Evolutionary conservation across 2,888 invertebrate genomes (phyloP).

Genomic region (Unio delphinus): DNA sequence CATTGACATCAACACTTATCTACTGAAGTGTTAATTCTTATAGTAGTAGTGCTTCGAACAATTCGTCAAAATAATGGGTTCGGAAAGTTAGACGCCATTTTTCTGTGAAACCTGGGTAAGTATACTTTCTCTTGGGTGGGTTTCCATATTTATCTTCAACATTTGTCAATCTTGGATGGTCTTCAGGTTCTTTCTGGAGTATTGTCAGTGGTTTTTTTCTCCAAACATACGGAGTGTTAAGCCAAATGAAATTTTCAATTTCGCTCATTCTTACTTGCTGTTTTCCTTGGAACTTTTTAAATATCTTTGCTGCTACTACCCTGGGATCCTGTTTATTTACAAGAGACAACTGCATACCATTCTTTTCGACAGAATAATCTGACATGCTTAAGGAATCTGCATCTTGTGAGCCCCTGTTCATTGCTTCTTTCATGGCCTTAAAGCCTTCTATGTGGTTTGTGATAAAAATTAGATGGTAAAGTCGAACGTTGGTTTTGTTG

Average conservation of each 20-base stretch:
- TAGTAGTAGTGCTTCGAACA: no score
- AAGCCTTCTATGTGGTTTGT: conserved; percentile 6
- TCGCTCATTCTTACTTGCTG: neutral
- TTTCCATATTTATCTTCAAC: neutral
- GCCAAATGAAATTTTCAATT: conserved; percentile 1
- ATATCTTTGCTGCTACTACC: conserved; percentile 8
- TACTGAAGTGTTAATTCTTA: no score
- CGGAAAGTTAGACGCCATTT: no score
- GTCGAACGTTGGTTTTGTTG: neutral
- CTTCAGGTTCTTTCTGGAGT: neutral
- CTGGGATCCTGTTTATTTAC: conserved; percentile 2
- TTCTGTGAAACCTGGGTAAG: neutral
- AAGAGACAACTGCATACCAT: conserved; percentile 2
- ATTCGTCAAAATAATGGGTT: no score
- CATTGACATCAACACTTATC: no score
- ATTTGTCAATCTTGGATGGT: no score
- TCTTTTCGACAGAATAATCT: conserved; percentile 3
- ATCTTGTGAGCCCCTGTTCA: conserved; percentile 7
- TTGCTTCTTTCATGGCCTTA: conserved; percentile 12
- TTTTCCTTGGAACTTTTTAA: conserved; percentile 3
- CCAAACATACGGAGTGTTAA: neutral
- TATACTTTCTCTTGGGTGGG: neutral
- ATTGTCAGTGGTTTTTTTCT: conserved; percentile 2
- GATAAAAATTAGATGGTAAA: conserved; percentile 10
- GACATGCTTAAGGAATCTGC: conserved; percentile 6